Evolutionary conservation across 2,797 vertebrate species (phyloP), one percentile per base, ranked within the genome.

Genomic region (Cynopterus sphinx): DNA sequence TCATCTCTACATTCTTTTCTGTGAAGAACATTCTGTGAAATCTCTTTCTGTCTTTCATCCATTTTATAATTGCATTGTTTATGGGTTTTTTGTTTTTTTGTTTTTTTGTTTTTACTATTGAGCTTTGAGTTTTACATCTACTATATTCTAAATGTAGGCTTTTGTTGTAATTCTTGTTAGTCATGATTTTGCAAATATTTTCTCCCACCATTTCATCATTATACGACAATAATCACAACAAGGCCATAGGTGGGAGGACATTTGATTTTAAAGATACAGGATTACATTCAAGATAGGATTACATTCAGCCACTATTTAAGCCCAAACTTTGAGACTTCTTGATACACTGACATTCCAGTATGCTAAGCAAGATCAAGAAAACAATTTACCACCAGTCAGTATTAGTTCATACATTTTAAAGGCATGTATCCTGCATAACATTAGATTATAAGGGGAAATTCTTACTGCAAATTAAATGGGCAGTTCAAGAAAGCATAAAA

Each of bases 111-210:
- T 70, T 88, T 51, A 71, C 11, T 71, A 0, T 77, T 63, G 7
- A 67, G 53, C 41, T 75, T 90, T 79, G 55, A 95, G 43, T 17
- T 71, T 43, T 73, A 75, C 2, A n/a, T n/a, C 21, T 12, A 49
- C 26, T 67, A 13, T 65, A 51, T 75, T 70, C 49, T 21, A 55
- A 55, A 41, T 63, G 5, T 49, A 73, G 33, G n/a, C 5, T 83
- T 78, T 85, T 73, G n/a, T n/a, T n/a, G n/a, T n/a, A n/a, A n/a
- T n/a, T n/a, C n/a, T n/a, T n/a, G 26, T 4, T 6, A 33, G 13
- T 51, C 65, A 65, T 33, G 22, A 71, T 21, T 78, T 94, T 94
- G 70, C 75, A 96, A 87, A 70, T 83, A 83, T 71, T 91, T 91
- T 94, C 87, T 86, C 63, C 57, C 65, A 59, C 22, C 10, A 59